Base-by-base conservation (phyloP, 2,797 vertebrate genomes). In the Cyprinella venusta region DNA sequence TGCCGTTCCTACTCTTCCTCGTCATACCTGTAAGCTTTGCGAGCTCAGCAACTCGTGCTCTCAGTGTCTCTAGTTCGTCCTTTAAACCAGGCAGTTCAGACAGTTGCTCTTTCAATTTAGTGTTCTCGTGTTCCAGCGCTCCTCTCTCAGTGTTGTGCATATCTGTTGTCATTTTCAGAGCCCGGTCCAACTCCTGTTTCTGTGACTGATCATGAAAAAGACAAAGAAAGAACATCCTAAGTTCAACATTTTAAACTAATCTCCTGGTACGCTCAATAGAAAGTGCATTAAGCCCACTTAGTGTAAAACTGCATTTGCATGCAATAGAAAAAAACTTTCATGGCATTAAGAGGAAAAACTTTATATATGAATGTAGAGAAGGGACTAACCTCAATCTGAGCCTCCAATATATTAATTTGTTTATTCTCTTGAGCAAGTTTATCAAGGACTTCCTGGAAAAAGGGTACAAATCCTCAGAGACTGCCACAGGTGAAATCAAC, bases 371-470 rank as follows among this genome's bases (percentile, higher is more conserved):
- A 6, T 13, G 12, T 30, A 63, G 5, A 16, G 13, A 63, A 26
- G 13, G 21, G 5, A 69, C 92, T 85, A 85, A 98, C 97, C 96
- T 97, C 96, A 68, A 98, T 93, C 83, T 95, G 94, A 0, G 95
- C 95, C 91, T 98, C 96, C 85, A 97, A 92, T 80, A 95, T 93
- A 83, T 94, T 89, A 85, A 97, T 97, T 82, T 97, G 96, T 89
- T 97, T 96, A 92, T 96, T 97, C 94, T 98, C 96, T 89, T 96
- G 96, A 85, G 95, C 95, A 87, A 98, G 92, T 90, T 93, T 96
- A 90, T 97, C 96, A 89, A 98, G 90, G 65, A 98, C 92, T 68
- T 90, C 91, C 90, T 93, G 90, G 87, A 91, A 92, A 89, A 33
- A 71, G 79, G 2, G 24, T 15, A 8, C 1, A 50, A 70, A 26